Conservation (phyloP, 2,797 vertebrate species). For the Acanthurus lineatus region DNA sequence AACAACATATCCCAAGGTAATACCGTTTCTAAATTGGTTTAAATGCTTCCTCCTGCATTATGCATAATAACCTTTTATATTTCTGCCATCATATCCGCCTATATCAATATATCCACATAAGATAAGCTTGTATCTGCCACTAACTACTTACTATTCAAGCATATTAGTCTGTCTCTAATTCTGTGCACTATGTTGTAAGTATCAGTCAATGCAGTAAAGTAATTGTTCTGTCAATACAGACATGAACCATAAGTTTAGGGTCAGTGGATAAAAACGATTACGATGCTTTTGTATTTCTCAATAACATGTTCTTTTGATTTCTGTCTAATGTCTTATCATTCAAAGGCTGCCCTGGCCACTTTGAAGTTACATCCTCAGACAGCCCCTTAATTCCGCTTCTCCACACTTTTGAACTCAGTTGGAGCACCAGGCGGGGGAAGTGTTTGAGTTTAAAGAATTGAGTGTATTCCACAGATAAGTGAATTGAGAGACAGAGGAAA, state of each 20-base stretch:
- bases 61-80: not conserved
- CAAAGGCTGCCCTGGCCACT: slow-evolving; percentile 49
- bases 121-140: not conserved
- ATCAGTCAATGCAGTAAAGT: not conserved
- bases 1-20: slow-evolving; percentile 15
- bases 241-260: slow-evolving; percentile 9
- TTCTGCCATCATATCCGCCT: not conserved
- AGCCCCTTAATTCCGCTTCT: slow-evolving; percentile 66
- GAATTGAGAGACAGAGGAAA: slow-evolving; percentile 37
- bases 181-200: not conserved
- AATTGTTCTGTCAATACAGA: slow-evolving; percentile 11
- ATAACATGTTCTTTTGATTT: slow-evolving; percentile 45
- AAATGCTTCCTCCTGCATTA: slow-evolving; percentile 7
- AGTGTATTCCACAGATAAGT: slow-evolving; percentile 40
- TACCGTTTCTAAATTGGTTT: slow-evolving; percentile 14
- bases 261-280: slow-evolving; percentile 37
- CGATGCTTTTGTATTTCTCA: slow-evolving; percentile 45
- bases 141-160: slow-evolving; percentile 6
- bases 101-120: not conserved
- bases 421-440: slow-evolving; percentile 20
- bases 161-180: slow-evolving; percentile 2
- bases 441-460: slow-evolving; percentile 57
- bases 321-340: slow-evolving; percentile 62
- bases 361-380: slow-evolving; percentile 66
- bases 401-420: slow-evolving; percentile 65